Percentiles rank a stretch among this genome's conserved stretches.
Evolutionary conservation across 2,113 vertebrate species (phyloP).

Genomic region (Bufo bufo): DNA sequence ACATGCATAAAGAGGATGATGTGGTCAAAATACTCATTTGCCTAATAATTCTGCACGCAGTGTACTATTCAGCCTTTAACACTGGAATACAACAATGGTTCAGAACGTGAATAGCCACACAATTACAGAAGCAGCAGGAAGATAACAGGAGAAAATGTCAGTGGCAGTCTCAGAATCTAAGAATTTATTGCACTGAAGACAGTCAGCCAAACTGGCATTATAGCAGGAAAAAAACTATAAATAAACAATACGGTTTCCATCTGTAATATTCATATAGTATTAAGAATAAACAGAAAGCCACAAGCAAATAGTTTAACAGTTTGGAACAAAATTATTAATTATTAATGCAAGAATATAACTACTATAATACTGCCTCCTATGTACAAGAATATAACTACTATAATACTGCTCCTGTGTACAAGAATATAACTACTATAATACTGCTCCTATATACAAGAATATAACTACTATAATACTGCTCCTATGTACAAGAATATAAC

Average conservation of each 20-base stretch:
- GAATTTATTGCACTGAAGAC: not conserved
- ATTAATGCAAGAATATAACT: no score
- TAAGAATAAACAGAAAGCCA: not conserved
- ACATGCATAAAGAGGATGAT: no score
- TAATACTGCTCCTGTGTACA: no score
- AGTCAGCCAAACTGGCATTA: constrained; percentile 15
- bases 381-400: no score
- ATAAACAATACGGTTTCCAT: not conserved
- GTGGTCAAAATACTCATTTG: no score
- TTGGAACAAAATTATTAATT: no score
- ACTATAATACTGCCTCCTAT: no score
- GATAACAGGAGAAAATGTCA: not conserved
- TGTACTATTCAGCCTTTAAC: not conserved
- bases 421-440: no score
- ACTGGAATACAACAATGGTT: not conserved
- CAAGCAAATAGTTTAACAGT: not conserved
- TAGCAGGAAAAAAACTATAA: not conserved
- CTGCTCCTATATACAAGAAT: no score
- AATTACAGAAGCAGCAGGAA: not conserved
- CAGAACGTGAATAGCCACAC: not conserved
- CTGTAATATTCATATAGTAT: constrained; percentile 35
- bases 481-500: no score
- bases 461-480: no score
- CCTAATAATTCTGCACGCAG: no score
- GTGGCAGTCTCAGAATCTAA: not conserved